These are phyloP conservation scores for Bombyx huttoni DNA, from an alignment of 2,888 invertebrate species.

Conservation along the genomic window DNA sequence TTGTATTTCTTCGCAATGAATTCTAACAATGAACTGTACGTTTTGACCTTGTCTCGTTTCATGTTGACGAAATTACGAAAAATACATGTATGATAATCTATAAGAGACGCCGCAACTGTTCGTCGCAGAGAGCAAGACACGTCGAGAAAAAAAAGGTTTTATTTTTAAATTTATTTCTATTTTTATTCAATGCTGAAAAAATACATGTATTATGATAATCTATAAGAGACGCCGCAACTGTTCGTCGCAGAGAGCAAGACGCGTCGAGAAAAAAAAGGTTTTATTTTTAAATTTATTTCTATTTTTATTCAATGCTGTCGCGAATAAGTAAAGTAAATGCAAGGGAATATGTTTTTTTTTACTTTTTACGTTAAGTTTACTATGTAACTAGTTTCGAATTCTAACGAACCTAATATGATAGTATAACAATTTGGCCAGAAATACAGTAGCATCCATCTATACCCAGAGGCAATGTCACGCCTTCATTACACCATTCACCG, in stretches of 20 bases:
- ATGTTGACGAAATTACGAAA: conserved; percentile 37
- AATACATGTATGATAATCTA: conserved; percentile 29
- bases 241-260: conserved; percentile 10
- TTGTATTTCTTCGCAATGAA: not conserved
- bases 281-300: too few relatives aligned
- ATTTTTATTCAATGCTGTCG: too few relatives aligned
- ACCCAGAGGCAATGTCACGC: too few relatives aligned
- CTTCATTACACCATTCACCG: too few relatives aligned
- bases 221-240: conserved; percentile 30
- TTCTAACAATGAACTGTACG: not conserved
- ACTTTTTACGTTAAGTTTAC: too few relatives aligned
- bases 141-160: conserved; percentile 12
- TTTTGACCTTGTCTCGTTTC: conserved; percentile 36
- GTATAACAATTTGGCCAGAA: too few relatives aligned
- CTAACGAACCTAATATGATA: too few relatives aligned
- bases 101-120: conserved; percentile 30
- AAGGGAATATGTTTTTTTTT: too few relatives aligned
- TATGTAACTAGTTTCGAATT: too few relatives aligned
- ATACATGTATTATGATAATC: conserved; percentile 37
- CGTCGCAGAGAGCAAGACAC: conserved; percentile 11
- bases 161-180: too few relatives aligned
- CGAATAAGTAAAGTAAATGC: too few relatives aligned
- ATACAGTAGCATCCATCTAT: too few relatives aligned
- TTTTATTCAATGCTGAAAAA: conserved; percentile 9
- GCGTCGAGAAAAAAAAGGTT: conserved; percentile 13